These are phyloP conservation scores for Pampus argenteus DNA, from an alignment of 2,797 vertebrate genomes.

Conservation along the genomic window DNA sequence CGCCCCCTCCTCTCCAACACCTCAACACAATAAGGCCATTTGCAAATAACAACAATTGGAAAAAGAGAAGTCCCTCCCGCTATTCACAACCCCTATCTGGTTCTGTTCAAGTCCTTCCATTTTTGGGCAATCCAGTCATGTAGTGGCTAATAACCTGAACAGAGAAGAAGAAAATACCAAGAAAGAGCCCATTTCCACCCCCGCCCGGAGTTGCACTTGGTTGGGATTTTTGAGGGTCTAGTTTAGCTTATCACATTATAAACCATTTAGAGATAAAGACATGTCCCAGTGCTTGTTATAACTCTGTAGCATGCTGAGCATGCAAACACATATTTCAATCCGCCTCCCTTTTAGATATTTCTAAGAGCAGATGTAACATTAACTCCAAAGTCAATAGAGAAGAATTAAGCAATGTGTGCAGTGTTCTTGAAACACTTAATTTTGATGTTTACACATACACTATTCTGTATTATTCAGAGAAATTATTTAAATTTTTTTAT, in stretches of 20 bases:
- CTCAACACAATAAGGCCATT: constrained; percentile 92
- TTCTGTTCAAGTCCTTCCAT: constrained; percentile 77
- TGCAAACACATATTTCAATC: constrained; percentile 93
- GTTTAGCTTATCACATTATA: constrained; percentile 97
- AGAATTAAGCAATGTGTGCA: constrained; percentile 64
- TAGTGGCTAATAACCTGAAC: constrained; percentile 93
- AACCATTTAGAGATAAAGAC: constrained; percentile 95
- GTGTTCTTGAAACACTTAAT: constrained; percentile 60
- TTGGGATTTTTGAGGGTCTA: constrained; percentile 89
- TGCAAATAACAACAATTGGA: constrained; percentile 91
- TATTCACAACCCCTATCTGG: constrained; percentile 86
- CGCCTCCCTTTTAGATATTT: constrained; percentile 73
- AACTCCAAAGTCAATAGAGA: constrained; percentile 69
- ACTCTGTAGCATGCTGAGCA: constrained; percentile 89
- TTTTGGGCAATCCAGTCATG: constrained; percentile 91
- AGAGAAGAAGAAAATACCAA: constrained; percentile 90
- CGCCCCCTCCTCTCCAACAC: constrained; percentile 85
- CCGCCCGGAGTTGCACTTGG: constrained; percentile 92
- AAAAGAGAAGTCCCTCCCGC: constrained; percentile 87
- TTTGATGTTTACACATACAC: constrained; percentile 39
- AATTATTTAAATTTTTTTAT: constrained; percentile 5
- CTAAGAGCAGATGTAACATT: constrained; percentile 75
- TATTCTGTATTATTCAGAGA: constrained; percentile 17
- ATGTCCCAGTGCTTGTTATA: constrained; percentile 90
- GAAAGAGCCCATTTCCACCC: too few species aligned